phyloP scores from a whole-genome alignment of 64 coral and sea anemone genomes.

The Dendrophyllia cribrosa region DNA sequence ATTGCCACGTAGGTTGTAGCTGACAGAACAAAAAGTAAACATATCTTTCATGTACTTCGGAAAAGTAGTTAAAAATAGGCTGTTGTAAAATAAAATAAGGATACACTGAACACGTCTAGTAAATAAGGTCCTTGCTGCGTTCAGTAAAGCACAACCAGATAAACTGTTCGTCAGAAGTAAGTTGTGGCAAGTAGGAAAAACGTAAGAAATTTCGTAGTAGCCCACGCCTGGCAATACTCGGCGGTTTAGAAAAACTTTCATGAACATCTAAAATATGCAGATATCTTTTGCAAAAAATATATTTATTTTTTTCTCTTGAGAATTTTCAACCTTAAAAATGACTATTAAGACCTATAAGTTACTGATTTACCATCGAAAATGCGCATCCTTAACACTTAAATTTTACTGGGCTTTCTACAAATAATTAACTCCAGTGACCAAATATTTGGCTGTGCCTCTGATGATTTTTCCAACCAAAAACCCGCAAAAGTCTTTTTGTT shows the following conservation, averaged over 20 bases:
- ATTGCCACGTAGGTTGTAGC: no score
- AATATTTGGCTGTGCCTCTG: background rate
- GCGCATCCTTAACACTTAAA: background rate
- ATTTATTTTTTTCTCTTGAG: background rate
- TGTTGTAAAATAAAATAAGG: no score
- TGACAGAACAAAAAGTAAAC: no score
- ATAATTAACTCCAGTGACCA: background rate
- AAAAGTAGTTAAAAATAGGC: no score
- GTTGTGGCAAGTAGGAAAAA: constrained; percentile 1
- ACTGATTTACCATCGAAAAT: background rate
- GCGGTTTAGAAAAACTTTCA: background rate
- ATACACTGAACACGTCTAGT: no score
- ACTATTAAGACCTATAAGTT: background rate
- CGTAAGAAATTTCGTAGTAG: no score
- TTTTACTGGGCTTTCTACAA: constrained; percentile 8
- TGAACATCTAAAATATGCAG: background rate
- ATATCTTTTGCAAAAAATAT: background rate
- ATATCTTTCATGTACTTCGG: no score
- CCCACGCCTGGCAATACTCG: background rate
- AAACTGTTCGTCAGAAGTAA: constrained; percentile 34
- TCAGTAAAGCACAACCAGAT: constrained; percentile 16
- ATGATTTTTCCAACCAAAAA: background rate
- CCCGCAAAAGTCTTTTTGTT: background rate
- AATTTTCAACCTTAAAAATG: background rate
- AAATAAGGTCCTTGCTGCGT: background rate